These are phyloP conservation scores for Meriones unguiculatus DNA, from an alignment of 2,113 vertebrate species.

Conservation along the genomic window DNA sequence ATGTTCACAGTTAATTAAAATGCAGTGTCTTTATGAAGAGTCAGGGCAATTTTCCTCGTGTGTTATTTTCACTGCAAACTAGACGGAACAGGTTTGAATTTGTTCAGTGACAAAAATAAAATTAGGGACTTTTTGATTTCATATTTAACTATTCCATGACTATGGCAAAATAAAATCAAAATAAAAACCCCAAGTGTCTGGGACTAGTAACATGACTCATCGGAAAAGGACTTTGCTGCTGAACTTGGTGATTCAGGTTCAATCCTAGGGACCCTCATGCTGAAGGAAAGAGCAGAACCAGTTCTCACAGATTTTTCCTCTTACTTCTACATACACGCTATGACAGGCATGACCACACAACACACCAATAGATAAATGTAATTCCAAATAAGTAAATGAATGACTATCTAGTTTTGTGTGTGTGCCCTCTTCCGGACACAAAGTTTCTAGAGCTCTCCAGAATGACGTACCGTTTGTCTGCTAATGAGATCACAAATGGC, in stretches of 20 bases:
- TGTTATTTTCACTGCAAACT: conserved; percentile 58
- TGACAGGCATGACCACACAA: background rate
- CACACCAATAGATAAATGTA: background rate
- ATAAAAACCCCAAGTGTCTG: background rate
- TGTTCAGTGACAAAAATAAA: conserved; percentile 50
- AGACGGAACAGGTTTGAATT: conserved; percentile 60
- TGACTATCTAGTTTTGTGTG: background rate
- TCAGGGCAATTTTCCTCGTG: conserved; percentile 59
- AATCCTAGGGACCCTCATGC: too few relatives aligned
- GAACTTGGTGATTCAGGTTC: too few relatives aligned
- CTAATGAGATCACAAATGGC: background rate
- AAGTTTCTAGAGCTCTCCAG: background rate
- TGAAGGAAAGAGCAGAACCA: background rate
- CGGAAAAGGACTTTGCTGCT: too few relatives aligned
- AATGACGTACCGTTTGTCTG: too few relatives aligned
- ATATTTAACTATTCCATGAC: conserved; percentile 54
- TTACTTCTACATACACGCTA: background rate
- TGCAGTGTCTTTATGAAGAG: conserved; percentile 54
- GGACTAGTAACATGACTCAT: too few relatives aligned
- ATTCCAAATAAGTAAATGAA: background rate
- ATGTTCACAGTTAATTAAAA: conserved; percentile 76
- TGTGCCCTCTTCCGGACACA: background rate
- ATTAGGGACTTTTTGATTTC: background rate
- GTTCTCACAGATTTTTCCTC: background rate
- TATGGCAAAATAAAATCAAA: background rate